phyloP scores from a whole-genome alignment of 2,113 vertebrate genomes.

The Callopanchax toddi region DNA sequence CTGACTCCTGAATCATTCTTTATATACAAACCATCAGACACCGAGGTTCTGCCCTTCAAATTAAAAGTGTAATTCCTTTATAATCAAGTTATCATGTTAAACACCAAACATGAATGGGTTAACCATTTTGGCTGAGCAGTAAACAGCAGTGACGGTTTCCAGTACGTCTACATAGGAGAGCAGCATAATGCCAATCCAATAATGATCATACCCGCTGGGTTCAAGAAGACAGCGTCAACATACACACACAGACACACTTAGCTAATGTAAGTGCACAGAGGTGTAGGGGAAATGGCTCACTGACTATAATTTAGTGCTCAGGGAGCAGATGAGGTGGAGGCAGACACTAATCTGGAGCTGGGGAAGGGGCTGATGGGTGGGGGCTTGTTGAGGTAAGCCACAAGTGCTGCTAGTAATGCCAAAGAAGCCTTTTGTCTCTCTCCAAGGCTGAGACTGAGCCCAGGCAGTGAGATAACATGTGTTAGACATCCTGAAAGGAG shows the following conservation, averaged over 20 bases:
- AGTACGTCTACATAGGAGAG: slow-evolving; percentile 1
- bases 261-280: slow-evolving; percentile 71
- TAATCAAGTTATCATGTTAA: slow-evolving; percentile 9
- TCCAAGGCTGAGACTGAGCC: slow-evolving; percentile 64
- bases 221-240: background rate
- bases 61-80: background rate
- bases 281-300: slow-evolving; percentile 53
- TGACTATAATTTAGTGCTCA: slow-evolving; percentile 69
- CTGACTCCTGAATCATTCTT: too few relatives aligned
- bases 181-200: slow-evolving; percentile 31
- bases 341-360: slow-evolving; percentile 65
- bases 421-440: slow-evolving; percentile 61
- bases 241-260: slow-evolving; percentile 23
- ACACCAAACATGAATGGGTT: background rate
- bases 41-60: too few relatives aligned
- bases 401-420: slow-evolving; percentile 66
- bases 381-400: slow-evolving; percentile 74
- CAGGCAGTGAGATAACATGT: slow-evolving; percentile 68
- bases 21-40: too few relatives aligned
- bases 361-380: slow-evolving; percentile 37
- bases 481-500: slow-evolving; percentile 68
- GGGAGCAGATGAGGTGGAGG: slow-evolving; percentile 67
- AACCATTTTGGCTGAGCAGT: background rate
- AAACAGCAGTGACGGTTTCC: slow-evolving; percentile 26
- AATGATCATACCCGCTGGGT: slow-evolving; percentile 4